Percentiles rank a stretch among this genome's conserved stretches.
Conservation (phyloP, 2,888 invertebrate species). For the Panorpa germanica region DNA sequence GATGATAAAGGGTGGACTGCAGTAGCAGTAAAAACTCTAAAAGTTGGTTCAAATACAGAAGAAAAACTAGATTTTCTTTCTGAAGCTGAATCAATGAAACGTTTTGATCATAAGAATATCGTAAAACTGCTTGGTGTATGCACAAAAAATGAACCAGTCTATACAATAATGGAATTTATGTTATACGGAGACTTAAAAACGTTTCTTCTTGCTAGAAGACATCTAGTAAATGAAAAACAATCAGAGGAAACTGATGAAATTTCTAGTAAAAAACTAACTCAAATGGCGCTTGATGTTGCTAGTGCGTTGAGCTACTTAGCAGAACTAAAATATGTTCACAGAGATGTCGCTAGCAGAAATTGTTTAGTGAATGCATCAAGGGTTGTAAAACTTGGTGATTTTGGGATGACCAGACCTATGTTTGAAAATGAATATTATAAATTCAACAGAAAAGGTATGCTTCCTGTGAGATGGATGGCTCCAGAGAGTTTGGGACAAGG, state of each 20-base stretch:
- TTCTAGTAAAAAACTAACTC: slow-evolving; percentile 57
- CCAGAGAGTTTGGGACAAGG: slow-evolving; percentile 72
- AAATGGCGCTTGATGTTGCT: slow-evolving; percentile 77
- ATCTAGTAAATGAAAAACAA: slow-evolving; percentile 47
- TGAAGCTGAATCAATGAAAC: slow-evolving; percentile 88
- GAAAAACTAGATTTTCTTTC: slow-evolving; percentile 81
- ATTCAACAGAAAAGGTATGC: slow-evolving; percentile 70
- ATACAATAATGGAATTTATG: slow-evolving; percentile 89
- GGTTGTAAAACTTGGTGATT: slow-evolving; percentile 61
- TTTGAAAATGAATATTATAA: slow-evolving; percentile 80
- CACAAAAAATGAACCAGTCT: slow-evolving; percentile 70
- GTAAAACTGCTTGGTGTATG: slow-evolving; percentile 72
- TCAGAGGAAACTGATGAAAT: slow-evolving; percentile 57
- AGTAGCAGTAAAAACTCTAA: slow-evolving; percentile 78
- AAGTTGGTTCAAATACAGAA: slow-evolving; percentile 62
- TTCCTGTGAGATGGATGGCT: slow-evolving; percentile 88
- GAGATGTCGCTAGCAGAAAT: slow-evolving; percentile 68
- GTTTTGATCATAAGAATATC: slow-evolving; percentile 79
- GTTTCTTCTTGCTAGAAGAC: slow-evolving; percentile 66
- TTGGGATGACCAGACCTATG: slow-evolving; percentile 81
- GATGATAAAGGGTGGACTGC: slow-evolving; percentile 56
- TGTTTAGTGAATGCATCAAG: slow-evolving; percentile 58
- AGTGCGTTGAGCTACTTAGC: slow-evolving; percentile 71
- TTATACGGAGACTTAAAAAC: slow-evolving; percentile 83
- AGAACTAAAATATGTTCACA: slow-evolving; percentile 70